Percentiles rank a stretch among this genome's conserved stretches.
Conservation (phyloP, 2,113 vertebrate genomes). For the Platichthys stellatus region DNA sequence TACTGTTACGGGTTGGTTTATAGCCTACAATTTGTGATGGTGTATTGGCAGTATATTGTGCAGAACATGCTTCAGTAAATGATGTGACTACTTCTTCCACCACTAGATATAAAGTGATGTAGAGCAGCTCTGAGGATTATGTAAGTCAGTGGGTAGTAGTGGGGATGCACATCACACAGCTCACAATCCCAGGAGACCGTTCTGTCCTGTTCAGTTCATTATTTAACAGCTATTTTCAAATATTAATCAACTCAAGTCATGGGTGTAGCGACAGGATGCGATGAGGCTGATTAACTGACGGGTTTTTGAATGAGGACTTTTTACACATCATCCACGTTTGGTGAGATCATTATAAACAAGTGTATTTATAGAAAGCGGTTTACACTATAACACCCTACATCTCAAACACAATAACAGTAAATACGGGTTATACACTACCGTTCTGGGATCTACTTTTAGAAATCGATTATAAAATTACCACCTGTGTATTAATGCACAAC, state of each 20-base stretch:
- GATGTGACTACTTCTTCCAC: neutral
- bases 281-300: constrained; percentile 8
- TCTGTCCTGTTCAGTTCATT: neutral
- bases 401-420: constrained; percentile 5
- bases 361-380: constrained; percentile 55
- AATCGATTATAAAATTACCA: constrained; percentile 20
- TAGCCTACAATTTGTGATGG: neutral
- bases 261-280: neutral
- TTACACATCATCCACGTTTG: constrained; percentile 33
- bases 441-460: neutral
- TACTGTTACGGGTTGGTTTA: neutral
- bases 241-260: constrained; percentile 3
- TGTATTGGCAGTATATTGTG: neutral
- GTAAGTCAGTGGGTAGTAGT: neutral
- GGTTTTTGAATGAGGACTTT: constrained; percentile 24
- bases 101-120: neutral
- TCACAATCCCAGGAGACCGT: neutral
- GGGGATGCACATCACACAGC: neutral
- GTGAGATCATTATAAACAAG: constrained; percentile 55
- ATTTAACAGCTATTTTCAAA: constrained; percentile 19
- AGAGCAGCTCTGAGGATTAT: neutral
- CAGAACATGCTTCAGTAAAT: neutral
- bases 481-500: constrained; percentile 24
- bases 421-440: no score
- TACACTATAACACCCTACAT: constrained; percentile 11